phyloP scores from a whole-genome alignment of 2,888 invertebrate genomes.

The Papilio protenor region DNA sequence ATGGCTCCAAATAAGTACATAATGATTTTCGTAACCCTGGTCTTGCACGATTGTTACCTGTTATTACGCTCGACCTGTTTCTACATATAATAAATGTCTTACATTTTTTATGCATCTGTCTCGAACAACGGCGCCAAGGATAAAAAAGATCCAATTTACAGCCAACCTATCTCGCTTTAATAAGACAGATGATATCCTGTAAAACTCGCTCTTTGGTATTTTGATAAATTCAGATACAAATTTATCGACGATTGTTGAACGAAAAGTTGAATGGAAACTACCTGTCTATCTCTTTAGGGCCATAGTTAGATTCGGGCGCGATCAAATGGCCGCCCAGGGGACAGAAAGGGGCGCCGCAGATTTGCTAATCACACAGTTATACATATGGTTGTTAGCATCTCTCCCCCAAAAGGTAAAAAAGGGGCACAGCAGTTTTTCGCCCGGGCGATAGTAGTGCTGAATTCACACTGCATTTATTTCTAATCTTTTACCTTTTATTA shows the following conservation, averaged over 20 bases:
- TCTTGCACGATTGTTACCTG: slow-evolving; percentile 59
- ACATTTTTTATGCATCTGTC: slow-evolving; percentile 19
- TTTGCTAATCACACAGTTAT: no score
- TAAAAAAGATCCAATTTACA: neutral
- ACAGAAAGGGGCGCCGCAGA: no score
- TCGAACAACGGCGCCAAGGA: neutral
- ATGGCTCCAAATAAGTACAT: slow-evolving; percentile 58
- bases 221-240: slow-evolving; percentile 48
- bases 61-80: slow-evolving; percentile 65
- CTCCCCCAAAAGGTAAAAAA: no score
- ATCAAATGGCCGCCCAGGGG: no score
- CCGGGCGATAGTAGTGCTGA: no score
- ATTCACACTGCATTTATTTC: neutral
- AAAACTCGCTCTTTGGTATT: slow-evolving; percentile 59
- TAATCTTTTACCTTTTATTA: neutral
- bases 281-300: neutral
- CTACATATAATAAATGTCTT: slow-evolving; percentile 49
- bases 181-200: slow-evolving; percentile 54
- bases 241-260: neutral
- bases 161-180: slow-evolving; percentile 46
- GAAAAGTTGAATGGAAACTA: no score
- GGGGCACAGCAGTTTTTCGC: no score
- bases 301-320: no score
- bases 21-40: slow-evolving; percentile 67
- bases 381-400: no score